These are phyloP conservation scores for Steinernema feltiae DNA, from an alignment of 1,140 invertebrate species.

Conservation along the genomic window DNA sequence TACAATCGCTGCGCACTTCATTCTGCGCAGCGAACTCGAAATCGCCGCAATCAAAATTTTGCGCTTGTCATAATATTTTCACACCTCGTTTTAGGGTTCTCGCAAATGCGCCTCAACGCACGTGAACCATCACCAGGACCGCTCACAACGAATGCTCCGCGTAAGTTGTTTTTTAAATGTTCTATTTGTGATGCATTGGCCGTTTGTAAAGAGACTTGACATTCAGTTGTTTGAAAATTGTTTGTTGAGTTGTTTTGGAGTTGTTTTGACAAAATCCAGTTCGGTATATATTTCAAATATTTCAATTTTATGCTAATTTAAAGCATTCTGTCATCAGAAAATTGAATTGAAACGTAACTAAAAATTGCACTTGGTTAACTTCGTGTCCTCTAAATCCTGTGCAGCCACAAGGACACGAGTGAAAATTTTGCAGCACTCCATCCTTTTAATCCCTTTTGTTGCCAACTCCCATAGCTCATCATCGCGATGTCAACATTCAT, in stretches of 20 bases:
- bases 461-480: background rate
- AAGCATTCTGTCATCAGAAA: too few relatives aligned
- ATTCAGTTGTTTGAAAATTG: too few relatives aligned
- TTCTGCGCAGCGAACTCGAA: background rate
- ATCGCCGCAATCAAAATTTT: background rate
- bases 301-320: too few relatives aligned
- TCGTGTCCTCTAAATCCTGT: too few relatives aligned
- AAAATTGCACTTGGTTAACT: too few relatives aligned
- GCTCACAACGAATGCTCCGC: background rate
- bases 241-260: too few relatives aligned
- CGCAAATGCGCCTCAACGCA: background rate
- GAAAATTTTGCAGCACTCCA: background rate
- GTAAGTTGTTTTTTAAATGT: background rate
- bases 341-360: too few relatives aligned
- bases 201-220: too few relatives aligned
- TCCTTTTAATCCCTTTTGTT: background rate
- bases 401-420: background rate
- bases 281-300: too few relatives aligned
- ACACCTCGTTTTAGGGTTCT: constrained; percentile 1
- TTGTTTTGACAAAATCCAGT: too few relatives aligned
- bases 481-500: background rate
- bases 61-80: background rate
- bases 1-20: background rate
- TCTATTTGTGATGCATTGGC: too few relatives aligned
- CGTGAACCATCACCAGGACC: background rate